Evolutionary conservation across 2,113 vertebrate genomes (phyloP), one percentile per base, ranked within the genome.

Genomic region (Melospiza georgiana): DNA sequence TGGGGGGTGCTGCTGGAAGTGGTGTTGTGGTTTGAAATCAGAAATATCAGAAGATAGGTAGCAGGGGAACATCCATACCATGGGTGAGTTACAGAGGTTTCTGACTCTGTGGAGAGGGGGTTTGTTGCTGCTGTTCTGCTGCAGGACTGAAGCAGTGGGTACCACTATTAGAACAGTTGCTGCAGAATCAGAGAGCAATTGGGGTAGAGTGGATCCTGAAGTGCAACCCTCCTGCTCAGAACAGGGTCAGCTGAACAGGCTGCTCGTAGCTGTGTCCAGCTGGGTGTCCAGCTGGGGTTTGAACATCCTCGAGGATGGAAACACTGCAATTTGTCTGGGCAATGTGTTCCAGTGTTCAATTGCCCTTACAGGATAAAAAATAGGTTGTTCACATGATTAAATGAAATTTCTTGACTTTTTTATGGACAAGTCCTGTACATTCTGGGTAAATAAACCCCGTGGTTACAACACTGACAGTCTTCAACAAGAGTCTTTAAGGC

Each of bases 191-290:
- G n/a, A 39, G 48, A 59, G 66, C 27, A 54, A 2, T 0, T 44
- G 48, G 24, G 9, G 15, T 41, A 23, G 21, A 11, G 37, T 44
- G 74, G 51, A 71, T 48, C 19, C 22, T 1, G 1, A 16, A 8
- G 43, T 35, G 35, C 39, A 72, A 3, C n/a, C 35, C 6, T 80
- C n/a, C 89, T 54, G 83, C 39, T 67, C 22, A 8, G 43, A 75
- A 57, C 39, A 72, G 58, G 35, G 58, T 18, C 72, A 68, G 68
- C 58, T 48, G 30, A 67, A 35, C 37, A 77, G 30, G 18, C 12
- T 66, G 24, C 18, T 84, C 0, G 0, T 43, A 74, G 74, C 23
- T 62, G 8, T 11, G 21, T 51, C 33, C 52, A 30, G 33, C 30
- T 48, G 55, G 12, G 8, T 11, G 21, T 51, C 33, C 52, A 30